Conservation (phyloP, 2,888 invertebrate genomes). For the Sceliomorpha sp. region DNA sequence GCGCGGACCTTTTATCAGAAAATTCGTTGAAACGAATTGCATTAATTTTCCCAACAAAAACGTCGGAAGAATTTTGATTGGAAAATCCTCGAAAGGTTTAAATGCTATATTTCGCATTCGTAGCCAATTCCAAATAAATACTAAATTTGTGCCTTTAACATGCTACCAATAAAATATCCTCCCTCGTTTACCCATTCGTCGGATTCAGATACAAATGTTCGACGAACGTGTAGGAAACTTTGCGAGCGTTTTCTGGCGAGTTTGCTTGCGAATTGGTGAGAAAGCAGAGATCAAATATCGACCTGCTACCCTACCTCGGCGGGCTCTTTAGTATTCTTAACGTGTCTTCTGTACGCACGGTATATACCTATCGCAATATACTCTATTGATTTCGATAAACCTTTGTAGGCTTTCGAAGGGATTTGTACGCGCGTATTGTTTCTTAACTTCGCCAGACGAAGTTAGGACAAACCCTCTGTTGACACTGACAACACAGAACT, state of each 20-base stretch:
- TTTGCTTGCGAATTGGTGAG: slow-evolving; percentile 42
- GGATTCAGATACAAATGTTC: slow-evolving; percentile 45
- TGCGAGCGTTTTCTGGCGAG: slow-evolving; percentile 23
- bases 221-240: slow-evolving; percentile 33
- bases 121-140: too few relatives aligned
- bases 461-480: slow-evolving; percentile 35
- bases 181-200: slow-evolving; percentile 16
- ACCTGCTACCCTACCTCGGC: slow-evolving; percentile 15
- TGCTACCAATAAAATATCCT: too few relatives aligned
- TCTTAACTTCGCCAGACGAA: slow-evolving; percentile 32
- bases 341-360: slow-evolving; percentile 33
- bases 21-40: too few relatives aligned
- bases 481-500: slow-evolving; percentile 27
- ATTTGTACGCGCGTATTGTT: slow-evolving; percentile 54
- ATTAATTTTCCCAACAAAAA: too few relatives aligned
- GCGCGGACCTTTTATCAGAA: too few relatives aligned
- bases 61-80: too few relatives aligned
- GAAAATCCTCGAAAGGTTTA: too few relatives aligned
- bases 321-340: slow-evolving; percentile 46
- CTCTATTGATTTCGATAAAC: slow-evolving; percentile 57
- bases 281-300: slow-evolving; percentile 51
- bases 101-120: too few relatives aligned
- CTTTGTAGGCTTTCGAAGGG: slow-evolving; percentile 49
- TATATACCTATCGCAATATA: slow-evolving; percentile 47
- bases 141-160: too few relatives aligned